Evolutionary conservation across 35 echinoderm and acorn worm genomes (phyloP).

Genomic region (Ophioderma brevispina): DNA sequence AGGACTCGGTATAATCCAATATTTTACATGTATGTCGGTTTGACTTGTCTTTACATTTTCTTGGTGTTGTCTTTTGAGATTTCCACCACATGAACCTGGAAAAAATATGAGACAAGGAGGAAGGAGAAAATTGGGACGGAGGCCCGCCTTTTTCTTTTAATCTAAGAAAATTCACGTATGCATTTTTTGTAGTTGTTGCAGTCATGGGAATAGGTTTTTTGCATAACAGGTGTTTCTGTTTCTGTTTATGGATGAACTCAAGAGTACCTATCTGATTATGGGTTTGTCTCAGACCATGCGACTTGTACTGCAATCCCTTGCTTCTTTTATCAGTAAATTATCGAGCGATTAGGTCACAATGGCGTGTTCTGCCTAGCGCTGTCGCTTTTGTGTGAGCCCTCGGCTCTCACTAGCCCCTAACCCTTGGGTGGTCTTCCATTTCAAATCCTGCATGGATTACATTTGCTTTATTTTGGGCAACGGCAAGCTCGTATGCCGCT

Average conservation of each 20-base stretch:
- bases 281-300: slow-evolving; percentile 71
- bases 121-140: no score
- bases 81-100: slow-evolving; percentile 25
- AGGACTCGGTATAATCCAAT: slow-evolving; percentile 30
- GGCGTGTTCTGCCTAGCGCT: slow-evolving; percentile 71
- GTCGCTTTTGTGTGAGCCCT: slow-evolving; percentile 72
- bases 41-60: not conserved
- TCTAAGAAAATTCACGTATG: slow-evolving; percentile 55
- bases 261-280: slow-evolving; percentile 73
- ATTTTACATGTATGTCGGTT: slow-evolving; percentile 48
- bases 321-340: slow-evolving; percentile 79
- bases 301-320: slow-evolving; percentile 83
- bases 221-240: slow-evolving; percentile 79
- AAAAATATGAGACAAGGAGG: slow-evolving; percentile 25
- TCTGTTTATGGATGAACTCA: slow-evolving; percentile 77
- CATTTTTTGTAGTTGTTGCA: slow-evolving; percentile 60
- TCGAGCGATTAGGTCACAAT: slow-evolving; percentile 58
- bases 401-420: slow-evolving; percentile 74
- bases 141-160: no score
- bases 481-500: slow-evolving; percentile 72
- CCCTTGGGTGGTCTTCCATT: slow-evolving; percentile 85
- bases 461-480: slow-evolving; percentile 85
- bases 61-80: not conserved
- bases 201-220: slow-evolving; percentile 89
- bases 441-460: slow-evolving; percentile 94